Evolutionary conservation across 2,888 invertebrate genomes (phyloP), one percentile per base, ranked within the genome.

Genomic region (Euphydryas editha): DNA sequence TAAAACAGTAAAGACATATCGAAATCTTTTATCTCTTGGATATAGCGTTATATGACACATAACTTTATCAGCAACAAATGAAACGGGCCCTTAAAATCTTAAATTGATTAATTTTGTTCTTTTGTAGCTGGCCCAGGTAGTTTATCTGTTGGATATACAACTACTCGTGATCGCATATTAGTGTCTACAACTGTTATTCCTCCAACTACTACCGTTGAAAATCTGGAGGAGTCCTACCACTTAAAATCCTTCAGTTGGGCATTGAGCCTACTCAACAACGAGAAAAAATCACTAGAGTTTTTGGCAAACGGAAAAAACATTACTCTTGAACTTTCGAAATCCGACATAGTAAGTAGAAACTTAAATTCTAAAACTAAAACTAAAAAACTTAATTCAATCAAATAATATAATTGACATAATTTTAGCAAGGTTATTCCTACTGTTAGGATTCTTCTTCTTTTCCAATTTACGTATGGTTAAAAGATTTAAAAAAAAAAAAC

Each of bases 231-330:
- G 8, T 61, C 65, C 39, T 87, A 84, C 71, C 76, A 79, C 58
- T 76, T 90, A 56, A 72, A 84, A 24, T 73, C 72, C n/a, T 90
- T 74, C 78, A 62, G 71, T 5, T 90, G 90, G 90, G 61, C 78
- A 15, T 72, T 76, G 54, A 59, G 79, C 7, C 70, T 90, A 58
- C 70, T 90, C 44, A 79, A 84, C 63, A 65, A 64, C 3, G 73
- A 67, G 13, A 69, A 75, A 0, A 82, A 82, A 20, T 67, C 76
- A 4, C 70, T 91, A 21, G 65, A 76, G 2, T 69, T 90, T 42
- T 69, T 73, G 5, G 68, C 74, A 49, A 85, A 89, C 66, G 80
- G 78, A 44, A 84, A 84, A 1, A 74, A 76, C 8, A 49, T 83
- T 18, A 69, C 65, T 30, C 75, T 90, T 69, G 85, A 85, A 65